phyloP scores from a whole-genome alignment of 37 sponge, comb jelly and placozoan species.

The Halichondria panicea region DNA sequence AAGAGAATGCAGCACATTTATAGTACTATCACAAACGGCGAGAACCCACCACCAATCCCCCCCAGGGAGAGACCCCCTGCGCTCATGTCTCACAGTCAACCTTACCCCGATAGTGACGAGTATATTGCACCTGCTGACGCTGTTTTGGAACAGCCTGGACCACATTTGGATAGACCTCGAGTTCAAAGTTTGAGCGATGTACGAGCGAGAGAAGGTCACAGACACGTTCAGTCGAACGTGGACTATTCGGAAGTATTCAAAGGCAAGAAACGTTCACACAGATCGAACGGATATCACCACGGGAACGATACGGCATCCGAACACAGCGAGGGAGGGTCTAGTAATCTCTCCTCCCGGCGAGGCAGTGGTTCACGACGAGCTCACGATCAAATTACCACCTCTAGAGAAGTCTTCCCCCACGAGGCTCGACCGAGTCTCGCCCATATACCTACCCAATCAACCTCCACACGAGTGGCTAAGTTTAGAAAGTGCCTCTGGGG shows the following conservation, averaged over 20 bases:
- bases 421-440: background rate
- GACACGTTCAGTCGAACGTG: background rate
- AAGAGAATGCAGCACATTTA: background rate
- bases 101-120: background rate
- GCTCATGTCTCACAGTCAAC: background rate
- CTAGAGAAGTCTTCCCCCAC: background rate
- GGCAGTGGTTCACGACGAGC: background rate
- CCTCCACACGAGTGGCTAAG: conserved; percentile 18
- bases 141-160: background rate
- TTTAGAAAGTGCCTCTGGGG: conserved; percentile 81
- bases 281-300: background rate
- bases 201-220: background rate
- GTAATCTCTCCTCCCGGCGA: background rate
- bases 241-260: conserved; percentile 21
- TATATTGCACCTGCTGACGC: conserved; percentile 33
- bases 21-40: conserved; percentile 6
- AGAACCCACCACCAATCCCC: conserved; percentile 51
- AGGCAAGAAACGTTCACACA: background rate
- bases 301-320: background rate
- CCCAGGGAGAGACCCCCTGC: conserved; percentile 18
- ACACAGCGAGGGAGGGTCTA: conserved; percentile 11
- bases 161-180: background rate
- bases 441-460: background rate
- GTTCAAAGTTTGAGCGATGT: background rate
- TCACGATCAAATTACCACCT: background rate